These are phyloP conservation scores for Passer domesticus DNA, from an alignment of 2,113 vertebrate species.

Conservation along the genomic window DNA sequence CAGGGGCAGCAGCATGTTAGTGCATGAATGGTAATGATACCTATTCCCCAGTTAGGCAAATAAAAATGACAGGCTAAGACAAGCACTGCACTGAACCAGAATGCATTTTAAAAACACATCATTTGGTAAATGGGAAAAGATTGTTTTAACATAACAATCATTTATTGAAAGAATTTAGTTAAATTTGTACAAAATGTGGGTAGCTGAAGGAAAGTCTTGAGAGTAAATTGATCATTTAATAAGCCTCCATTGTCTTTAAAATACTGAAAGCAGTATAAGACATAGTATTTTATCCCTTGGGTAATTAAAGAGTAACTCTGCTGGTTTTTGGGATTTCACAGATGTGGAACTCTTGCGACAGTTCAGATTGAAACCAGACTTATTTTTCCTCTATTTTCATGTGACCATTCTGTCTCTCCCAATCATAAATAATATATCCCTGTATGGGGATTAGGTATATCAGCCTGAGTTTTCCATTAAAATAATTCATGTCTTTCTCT, in stretches of 20 bases:
- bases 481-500: not conserved
- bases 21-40: constrained; percentile 37
- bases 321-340: not conserved
- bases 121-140: not conserved
- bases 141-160: not conserved
- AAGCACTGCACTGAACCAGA: not conserved
- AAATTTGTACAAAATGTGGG: not conserved
- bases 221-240: not conserved
- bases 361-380: not conserved
- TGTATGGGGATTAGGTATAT: not conserved
- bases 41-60: constrained; percentile 36
- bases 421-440: constrained; percentile 29
- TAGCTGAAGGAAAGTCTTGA: not conserved
- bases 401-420: not conserved
- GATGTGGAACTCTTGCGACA: not conserved
- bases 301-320: not conserved
- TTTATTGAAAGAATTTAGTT: not conserved
- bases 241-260: not conserved
- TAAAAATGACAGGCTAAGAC: constrained; percentile 31
- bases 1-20: not conserved
- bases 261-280: not conserved
- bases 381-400: not conserved
- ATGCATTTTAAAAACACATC: not conserved
- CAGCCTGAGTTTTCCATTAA: not conserved
- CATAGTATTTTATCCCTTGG: not conserved